These are phyloP conservation scores for Cryptosula pallasiana DNA, from an alignment of 2,888 invertebrate species.

Conservation along the genomic window DNA sequence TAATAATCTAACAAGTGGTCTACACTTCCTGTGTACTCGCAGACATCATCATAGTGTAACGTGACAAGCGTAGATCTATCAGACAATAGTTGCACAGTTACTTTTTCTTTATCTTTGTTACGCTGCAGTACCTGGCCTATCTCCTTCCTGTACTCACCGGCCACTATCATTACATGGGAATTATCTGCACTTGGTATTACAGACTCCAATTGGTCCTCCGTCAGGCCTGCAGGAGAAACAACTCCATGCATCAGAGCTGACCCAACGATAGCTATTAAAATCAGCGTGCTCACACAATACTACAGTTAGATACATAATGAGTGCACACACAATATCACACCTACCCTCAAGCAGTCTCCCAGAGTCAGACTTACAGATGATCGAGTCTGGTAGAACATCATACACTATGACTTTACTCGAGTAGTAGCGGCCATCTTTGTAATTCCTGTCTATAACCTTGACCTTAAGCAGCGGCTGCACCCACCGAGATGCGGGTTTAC, in stretches of 20 bases:
- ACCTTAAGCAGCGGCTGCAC: constrained; percentile 48
- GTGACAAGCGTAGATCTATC: constrained; percentile 48
- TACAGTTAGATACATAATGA: too few species aligned
- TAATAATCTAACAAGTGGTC: constrained; percentile 40
- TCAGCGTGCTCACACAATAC: too few species aligned
- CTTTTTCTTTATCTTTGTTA: constrained; percentile 49
- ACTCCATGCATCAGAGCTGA: too few species aligned
- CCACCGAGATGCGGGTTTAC: constrained; percentile 35
- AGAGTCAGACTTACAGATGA: constrained; percentile 50
- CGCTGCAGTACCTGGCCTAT: constrained; percentile 48
- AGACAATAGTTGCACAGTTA: constrained; percentile 50
- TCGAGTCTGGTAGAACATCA: constrained; percentile 47
- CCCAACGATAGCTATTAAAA: too few species aligned
- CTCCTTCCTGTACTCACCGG: constrained; percentile 39
- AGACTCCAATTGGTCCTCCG: constrained; percentile 51
- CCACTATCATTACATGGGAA: constrained; percentile 50
- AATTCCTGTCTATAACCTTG: constrained; percentile 49
- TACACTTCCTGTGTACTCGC: constrained; percentile 53
- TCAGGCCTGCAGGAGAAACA: constrained; percentile 37
- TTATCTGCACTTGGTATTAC: constrained; percentile 50
- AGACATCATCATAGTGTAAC: constrained; percentile 52
- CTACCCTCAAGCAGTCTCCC: constrained; percentile 47
- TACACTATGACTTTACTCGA: constrained; percentile 35
- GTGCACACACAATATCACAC: too few species aligned
- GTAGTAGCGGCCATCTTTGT: constrained; percentile 39